Base-by-base conservation (phyloP, 2,797 vertebrate species). In the Basileuterus tristriatus region DNA sequence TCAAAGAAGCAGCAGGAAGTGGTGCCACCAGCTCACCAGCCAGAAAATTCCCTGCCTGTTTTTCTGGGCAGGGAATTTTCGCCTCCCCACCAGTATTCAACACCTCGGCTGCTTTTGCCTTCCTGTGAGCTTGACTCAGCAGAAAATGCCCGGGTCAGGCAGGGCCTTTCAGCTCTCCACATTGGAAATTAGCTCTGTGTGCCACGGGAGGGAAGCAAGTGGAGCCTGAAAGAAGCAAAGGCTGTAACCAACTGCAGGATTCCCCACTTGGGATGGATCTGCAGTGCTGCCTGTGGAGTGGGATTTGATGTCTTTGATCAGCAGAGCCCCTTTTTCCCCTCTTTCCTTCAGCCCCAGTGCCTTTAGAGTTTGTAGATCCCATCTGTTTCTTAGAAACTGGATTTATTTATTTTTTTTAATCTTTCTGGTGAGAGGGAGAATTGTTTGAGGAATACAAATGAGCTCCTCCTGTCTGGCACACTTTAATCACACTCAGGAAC, bases 371-470 rank as follows among this genome's bases (percentile, higher is more conserved):
- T 26, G 2, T 1, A 77, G 60, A 65, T 56, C 62, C 91, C 76
- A 58, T 91, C 83, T 81, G 69, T 50, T 92, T 44, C 71, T 74
- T 83, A 63, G 68, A 76, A 63, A 62, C 44, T 16, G 36, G 29
- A 8, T 50, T 50, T 69, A 22, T 64, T 41, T 63, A 29, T 69
- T 64, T 41, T 52, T 63, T 37, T 75, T 27, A 71, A 63, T 89
- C 75, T 76, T 82, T 60, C 78, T 95, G 67, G 37, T 74, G 75
- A 85, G 78, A 89, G 56, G 60, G 29, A 84, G 84, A 71, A 52
- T 30, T 47, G 90, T 44, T 81, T 43, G 22, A 86, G 87, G 91
- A 94, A 96, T 91, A 94, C 90, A 30, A 65, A 95, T 90, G 32
- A 94, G 80, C 79, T 88, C 12, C 83, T 93, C 43, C 87, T 76